Evolutionary conservation across 2,888 invertebrate genomes (phyloP).

Genomic region (Blomia tropicalis): DNA sequence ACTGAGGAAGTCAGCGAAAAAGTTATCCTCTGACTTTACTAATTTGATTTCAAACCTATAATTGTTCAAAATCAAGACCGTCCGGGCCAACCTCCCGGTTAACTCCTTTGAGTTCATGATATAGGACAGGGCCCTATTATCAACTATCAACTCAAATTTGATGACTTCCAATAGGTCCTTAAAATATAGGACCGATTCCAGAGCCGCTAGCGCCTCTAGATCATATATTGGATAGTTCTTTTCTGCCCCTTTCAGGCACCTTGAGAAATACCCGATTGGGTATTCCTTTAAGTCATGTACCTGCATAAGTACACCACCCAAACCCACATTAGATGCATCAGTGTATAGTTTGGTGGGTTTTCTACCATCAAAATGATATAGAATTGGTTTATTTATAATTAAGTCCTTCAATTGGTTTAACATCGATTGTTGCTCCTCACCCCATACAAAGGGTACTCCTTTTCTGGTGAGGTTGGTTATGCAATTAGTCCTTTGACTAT

Average conservation of each 20-base stretch:
- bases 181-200: neutral
- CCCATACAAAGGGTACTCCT: no score
- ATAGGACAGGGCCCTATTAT: neutral
- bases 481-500: no score
- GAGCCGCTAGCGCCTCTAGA: neutral
- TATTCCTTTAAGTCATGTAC: neutral
- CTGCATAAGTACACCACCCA: neutral
- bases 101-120: neutral
- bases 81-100: neutral
- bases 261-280: neutral
- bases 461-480: no score
- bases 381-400: no score
- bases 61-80: neutral
- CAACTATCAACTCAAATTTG: neutral
- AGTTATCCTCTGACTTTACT: neutral
- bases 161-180: neutral
- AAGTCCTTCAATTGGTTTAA: no score
- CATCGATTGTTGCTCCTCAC: no score
- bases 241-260: neutral
- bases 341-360: no score
- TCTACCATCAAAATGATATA: no score
- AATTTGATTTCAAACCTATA: neutral
- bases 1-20: neutral
- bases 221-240: neutral
- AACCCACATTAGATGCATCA: neutral